Evolutionary conservation across 2,113 vertebrate species (phyloP).

Genomic region (Actenoides hombroni): DNA sequence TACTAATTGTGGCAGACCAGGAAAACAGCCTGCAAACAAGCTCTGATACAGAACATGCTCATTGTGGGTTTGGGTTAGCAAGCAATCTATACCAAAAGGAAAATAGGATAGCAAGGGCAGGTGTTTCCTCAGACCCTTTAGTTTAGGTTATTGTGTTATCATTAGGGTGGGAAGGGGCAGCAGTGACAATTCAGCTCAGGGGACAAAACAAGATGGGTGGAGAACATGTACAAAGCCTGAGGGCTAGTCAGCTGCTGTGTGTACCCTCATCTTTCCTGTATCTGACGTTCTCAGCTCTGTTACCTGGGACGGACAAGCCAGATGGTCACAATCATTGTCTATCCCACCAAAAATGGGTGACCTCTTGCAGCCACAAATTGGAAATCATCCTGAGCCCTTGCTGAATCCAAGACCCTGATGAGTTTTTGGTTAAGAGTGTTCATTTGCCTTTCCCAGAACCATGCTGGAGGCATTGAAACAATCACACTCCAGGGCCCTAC

Average conservation of each 20-base stretch:
- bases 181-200: not conserved
- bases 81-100: not conserved
- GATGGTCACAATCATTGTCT: not conserved
- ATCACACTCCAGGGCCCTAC: not conserved
- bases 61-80: not conserved
- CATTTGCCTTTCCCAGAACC: not conserved
- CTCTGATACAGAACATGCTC: not conserved
- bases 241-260: not conserved
- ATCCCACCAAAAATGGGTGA: not conserved
- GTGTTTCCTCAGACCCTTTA: not conserved
- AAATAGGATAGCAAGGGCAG: not conserved
- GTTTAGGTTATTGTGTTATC: not conserved
- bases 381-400: not conserved
- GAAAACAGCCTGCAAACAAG: not conserved
- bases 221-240: not conserved
- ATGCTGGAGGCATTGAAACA: not conserved
- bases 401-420: not conserved
- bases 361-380: not conserved
- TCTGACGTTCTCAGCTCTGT: not conserved
- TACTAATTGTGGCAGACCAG: not conserved
- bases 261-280: not conserved
- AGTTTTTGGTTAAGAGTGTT: not conserved
- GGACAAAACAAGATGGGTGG: not conserved
- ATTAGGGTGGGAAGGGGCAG: not conserved
- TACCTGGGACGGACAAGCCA: not conserved